Conservation (phyloP, 2,888 invertebrate species). For the Hemicrepidius hirtus region DNA sequence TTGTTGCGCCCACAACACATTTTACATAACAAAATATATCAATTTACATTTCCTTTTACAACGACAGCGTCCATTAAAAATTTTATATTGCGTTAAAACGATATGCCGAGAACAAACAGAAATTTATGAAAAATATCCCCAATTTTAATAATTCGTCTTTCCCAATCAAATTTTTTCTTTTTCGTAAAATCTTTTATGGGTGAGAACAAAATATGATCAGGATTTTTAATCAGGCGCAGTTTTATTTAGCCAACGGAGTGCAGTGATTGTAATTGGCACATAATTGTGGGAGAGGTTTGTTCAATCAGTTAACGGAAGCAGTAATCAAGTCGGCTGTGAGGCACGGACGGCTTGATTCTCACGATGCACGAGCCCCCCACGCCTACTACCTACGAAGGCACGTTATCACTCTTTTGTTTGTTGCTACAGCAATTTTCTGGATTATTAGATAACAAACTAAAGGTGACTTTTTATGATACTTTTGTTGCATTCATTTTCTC, state of each 20-base stretch:
- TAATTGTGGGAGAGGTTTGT: constrained; percentile 67
- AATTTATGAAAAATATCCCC: too few species aligned
- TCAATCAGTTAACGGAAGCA: constrained; percentile 69
- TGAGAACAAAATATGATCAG: background rate
- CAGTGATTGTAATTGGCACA: constrained; percentile 64
- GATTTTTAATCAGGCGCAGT: constrained; percentile 30
- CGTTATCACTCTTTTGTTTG: constrained; percentile 49
- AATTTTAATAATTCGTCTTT: too few species aligned
- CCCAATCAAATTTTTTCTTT: too few species aligned
- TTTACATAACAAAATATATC: too few species aligned
- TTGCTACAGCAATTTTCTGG: constrained; percentile 45
- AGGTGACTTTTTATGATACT: constrained; percentile 12
- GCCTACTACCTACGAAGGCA: constrained; percentile 61
- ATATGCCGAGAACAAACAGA: too few species aligned
- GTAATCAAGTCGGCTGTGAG: constrained; percentile 67
- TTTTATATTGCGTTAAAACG: too few species aligned
- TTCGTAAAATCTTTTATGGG: background rate
- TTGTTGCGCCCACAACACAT: constrained; percentile 1
- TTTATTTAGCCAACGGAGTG: constrained; percentile 48
- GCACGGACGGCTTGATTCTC: constrained; percentile 68
- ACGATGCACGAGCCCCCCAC: constrained; percentile 71
- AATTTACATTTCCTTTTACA: too few species aligned
- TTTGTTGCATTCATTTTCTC: background rate
- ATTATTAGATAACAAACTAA: constrained; percentile 37
- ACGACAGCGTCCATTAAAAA: too few species aligned